Percentiles rank a stretch among this genome's conserved stretches.
These are phyloP conservation scores for Melinaea marsaeus DNA, from an alignment of 2,888 invertebrate species.

Conservation along the genomic window DNA sequence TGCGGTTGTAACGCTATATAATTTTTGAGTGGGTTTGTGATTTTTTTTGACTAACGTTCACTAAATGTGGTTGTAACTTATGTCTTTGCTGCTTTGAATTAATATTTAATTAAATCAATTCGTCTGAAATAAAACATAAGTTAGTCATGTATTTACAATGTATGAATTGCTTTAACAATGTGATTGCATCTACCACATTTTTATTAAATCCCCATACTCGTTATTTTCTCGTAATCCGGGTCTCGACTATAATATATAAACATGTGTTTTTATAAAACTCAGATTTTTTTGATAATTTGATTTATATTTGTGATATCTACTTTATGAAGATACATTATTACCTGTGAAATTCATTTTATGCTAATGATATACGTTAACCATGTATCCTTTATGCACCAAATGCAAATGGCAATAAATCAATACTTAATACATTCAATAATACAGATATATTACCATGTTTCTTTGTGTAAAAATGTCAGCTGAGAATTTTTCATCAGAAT, in stretches of 20 bases:
- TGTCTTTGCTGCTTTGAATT: neutral
- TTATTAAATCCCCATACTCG: neutral
- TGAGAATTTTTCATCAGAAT: too few relatives aligned
- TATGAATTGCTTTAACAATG: neutral
- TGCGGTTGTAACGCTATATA: slow-evolving; percentile 15
- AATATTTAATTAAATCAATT: neutral
- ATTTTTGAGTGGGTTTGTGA: slow-evolving; percentile 15
- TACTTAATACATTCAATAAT: neutral
- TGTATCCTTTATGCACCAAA: neutral
- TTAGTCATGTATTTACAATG: slow-evolving; percentile 6
- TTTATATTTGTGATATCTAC: neutral
- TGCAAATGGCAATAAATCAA: neutral
- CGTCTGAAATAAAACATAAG: slow-evolving; percentile 1
- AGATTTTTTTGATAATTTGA: neutral
- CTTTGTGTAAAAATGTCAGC: neutral
- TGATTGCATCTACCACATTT: neutral
- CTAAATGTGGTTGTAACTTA: slow-evolving; percentile 7
- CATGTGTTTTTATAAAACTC: neutral
- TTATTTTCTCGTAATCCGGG: neutral
- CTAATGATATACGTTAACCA: neutral
- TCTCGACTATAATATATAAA: neutral
- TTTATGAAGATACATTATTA: neutral
- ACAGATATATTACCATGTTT: neutral
- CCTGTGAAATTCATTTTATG: neutral
- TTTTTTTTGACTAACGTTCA: slow-evolving; percentile 4